Base-by-base conservation (phyloP, 2,797 vertebrate species). In the Alosa sapidissima region DNA sequence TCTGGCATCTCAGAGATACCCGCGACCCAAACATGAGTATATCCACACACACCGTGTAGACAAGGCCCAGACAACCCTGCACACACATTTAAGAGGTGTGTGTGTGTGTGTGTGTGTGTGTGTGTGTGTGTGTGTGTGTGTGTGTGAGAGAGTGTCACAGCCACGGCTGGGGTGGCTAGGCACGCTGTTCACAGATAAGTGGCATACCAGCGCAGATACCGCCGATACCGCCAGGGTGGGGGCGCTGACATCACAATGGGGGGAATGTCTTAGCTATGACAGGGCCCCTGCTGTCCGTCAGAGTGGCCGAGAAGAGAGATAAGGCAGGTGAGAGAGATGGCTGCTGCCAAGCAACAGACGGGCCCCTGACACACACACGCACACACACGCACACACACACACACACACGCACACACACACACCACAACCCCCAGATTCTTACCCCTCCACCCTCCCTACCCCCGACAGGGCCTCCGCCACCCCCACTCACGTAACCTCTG, bases 311-410 rank as follows among this genome's bases (percentile, higher is more conserved):
- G 72, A 78, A 0, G 33, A 24, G 78, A 81, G 84, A 85, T 75
- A 54, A 85, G 60, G 54, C 84, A 85, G 84, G 84, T 85, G 84
- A 82, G 81, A 9, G 81, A 82, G 81, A 85, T 45, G 47, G 84
- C 84, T 14, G 45, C 84, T 85, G 47, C 78, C 81, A 21, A 33
- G 16, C 58, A 58, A 33, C 65, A 75, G 83, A 84, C 28, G 45
- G 62, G n/a, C 83, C 45, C 60, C 51, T 28, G 8, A 24, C 60
- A 24, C 65, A 13, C 28, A 33, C 62, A 36, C n/a, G n/a, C n/a
- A n/a, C n/a, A n/a, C n/a, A 24, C 62, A 9, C 62, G n/a, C n/a
- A 36, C 28, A 33, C 65, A 72, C 28, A 72, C 65, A 33, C 65
- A 33, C 19, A 72, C 36, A 47, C 72, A 36, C 68, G 14, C 62